These are phyloP conservation scores for Mimumesa dahlbomi DNA, from an alignment of 2,888 invertebrate species.

Conservation along the genomic window DNA sequence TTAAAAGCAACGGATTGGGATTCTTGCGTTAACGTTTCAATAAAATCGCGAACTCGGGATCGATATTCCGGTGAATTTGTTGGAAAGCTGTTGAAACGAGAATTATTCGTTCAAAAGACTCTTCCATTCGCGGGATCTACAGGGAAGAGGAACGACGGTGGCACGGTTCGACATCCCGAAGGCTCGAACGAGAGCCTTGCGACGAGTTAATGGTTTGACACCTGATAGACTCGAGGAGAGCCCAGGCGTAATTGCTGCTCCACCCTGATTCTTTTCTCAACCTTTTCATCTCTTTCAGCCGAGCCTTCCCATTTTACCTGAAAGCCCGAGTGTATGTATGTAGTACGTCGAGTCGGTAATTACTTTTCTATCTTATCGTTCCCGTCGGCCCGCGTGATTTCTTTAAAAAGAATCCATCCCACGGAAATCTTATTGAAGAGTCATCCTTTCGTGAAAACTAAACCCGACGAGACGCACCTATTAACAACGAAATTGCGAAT, in stretches of 20 bases:
- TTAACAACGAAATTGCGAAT: conserved; percentile 24
- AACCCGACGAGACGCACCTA: not conserved
- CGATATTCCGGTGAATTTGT: too few species aligned
- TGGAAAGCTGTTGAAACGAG: conserved; percentile 20
- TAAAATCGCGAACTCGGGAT: too few species aligned
- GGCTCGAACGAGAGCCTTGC: conserved; percentile 15
- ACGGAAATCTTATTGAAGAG: too few species aligned
- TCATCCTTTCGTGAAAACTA: too few species aligned
- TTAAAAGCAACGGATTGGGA: too few species aligned
- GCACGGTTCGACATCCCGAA: not conserved
- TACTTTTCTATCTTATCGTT: conserved; percentile 20
- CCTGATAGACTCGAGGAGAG: conserved; percentile 54
- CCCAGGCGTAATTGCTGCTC: conserved; percentile 53
- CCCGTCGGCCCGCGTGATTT: too few species aligned
- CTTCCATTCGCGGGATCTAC: conserved; percentile 17
- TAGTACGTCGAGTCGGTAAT: conserved; percentile 18
- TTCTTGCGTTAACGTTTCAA: too few species aligned
- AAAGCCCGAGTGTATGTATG: not conserved
- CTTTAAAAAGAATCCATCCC: too few species aligned
- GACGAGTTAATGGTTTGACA: conserved; percentile 62
- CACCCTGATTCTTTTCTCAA: conserved; percentile 36
- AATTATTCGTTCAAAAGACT: conserved; percentile 33
- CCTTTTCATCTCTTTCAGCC: conserved; percentile 31
- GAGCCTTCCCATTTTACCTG: conserved; percentile 22
- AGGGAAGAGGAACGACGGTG: conserved; percentile 11